These are phyloP conservation scores for Holothuria scabra DNA, from an alignment of 53 echinoderm and acorn worm genomes.

Conservation along the genomic window DNA sequence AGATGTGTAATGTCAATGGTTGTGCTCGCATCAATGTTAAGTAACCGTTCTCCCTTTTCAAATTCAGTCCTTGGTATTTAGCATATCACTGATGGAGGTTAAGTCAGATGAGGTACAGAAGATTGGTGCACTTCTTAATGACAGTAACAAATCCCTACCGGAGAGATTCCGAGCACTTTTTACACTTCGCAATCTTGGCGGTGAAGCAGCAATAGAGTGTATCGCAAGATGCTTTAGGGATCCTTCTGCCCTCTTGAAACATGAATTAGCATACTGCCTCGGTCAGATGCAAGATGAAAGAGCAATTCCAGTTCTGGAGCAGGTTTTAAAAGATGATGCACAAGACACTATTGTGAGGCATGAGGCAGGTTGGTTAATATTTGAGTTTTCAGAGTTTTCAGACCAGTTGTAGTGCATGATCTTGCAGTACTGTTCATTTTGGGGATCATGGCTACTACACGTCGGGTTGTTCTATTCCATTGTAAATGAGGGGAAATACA, in stretches of 20 bases:
- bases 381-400: too few relatives aligned
- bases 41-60: too few relatives aligned
- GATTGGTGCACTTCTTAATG: slow-evolving; percentile 72
- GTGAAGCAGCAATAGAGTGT: slow-evolving; percentile 71
- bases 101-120: slow-evolving; percentile 51
- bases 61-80: too few relatives aligned
- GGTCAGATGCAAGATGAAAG: slow-evolving; percentile 96
- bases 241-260: slow-evolving; percentile 85
- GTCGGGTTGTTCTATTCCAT: too few relatives aligned
- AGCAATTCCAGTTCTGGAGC: slow-evolving; percentile 73
- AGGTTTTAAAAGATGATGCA: slow-evolving; percentile 71
- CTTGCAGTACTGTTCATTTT: too few relatives aligned
- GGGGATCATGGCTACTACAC: too few relatives aligned
- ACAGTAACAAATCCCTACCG: slow-evolving; percentile 67
- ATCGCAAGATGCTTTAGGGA: slow-evolving; percentile 79
- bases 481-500: too few relatives aligned
- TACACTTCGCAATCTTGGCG: slow-evolving; percentile 92
- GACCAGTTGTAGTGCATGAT: too few relatives aligned
- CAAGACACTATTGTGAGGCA: slow-evolving; percentile 96
- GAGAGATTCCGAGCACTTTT: slow-evolving; percentile 96
- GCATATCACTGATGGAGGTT: slow-evolving; percentile 45
- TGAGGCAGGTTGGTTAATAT: slow-evolving; percentile 82
- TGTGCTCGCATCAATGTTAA: too few relatives aligned
- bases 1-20: too few relatives aligned
- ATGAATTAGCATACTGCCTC: slow-evolving; percentile 93